Evolutionary conservation across 2,113 vertebrate species (phyloP), one percentile per base, ranked within the genome.

Genomic region (Microcebus murinus): DNA sequence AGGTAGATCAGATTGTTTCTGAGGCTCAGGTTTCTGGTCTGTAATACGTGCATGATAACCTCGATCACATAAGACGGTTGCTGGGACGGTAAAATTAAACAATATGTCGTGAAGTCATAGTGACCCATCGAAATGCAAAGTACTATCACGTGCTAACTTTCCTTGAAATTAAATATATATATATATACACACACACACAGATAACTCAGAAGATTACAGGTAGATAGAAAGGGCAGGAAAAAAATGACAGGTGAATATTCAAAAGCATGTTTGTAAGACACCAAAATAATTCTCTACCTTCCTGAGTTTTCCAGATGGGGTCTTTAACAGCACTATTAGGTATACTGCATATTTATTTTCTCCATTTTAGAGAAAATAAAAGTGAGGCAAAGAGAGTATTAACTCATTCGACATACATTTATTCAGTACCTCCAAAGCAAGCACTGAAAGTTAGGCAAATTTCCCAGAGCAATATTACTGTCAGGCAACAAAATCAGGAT

Each of bases 301-400:
- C 6, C 36, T 39, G 45, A 70, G 68, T 95, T 96, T 92, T 3
- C 29, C 73, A 83, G 17, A 57, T 34, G 50, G 13, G 13, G 8
- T 39, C 71, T 61, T 85, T 85, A 85, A 73, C 17, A 89, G 11
- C 17, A 52, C 59, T 88, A 10, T 55, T 92, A 87, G 14, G 4
- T 84, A 84, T 7, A 31, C 27, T 48, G 27, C 14, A 10, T 9
- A 61, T 27, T 89, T 89, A 67, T 63, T 79, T 65, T 71, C 23
- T n/a, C 27, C 61, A 86, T 12, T 83, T 96, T 89, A 95, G 34
- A 67, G 36, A 91, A 80, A 95, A 63, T 90, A 61, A 92, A 95
- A 90, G 73, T 85, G 55, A 87, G 6, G 12, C 39, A 77, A 80
- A 81, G 11, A 67, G 34, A 82, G 59, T 27, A 59, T 86, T 74